Conservation (phyloP, 2,797 vertebrate genomes). For the Sebastes trivittatus region DNA sequence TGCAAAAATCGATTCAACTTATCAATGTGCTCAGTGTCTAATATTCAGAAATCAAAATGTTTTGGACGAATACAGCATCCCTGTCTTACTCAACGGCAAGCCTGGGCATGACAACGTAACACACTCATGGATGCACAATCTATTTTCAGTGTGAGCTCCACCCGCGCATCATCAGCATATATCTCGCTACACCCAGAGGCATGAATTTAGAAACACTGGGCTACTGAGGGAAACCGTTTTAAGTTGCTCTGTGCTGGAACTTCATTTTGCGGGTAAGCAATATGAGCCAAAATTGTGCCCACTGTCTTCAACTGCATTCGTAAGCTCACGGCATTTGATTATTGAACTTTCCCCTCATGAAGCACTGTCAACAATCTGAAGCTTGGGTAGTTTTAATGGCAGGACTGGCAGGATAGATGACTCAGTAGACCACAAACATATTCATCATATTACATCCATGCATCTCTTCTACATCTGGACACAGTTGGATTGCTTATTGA, state of each 20-base stretch:
- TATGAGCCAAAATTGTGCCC: not conserved
- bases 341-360: not conserved
- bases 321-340: not conserved
- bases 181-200: not conserved
- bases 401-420: not conserved
- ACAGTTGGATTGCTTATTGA: constrained; percentile 24
- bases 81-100: not conserved
- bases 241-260: not conserved
- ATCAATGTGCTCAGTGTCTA: not conserved
- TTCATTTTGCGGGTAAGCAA: not conserved
- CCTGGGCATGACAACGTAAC: not conserved
- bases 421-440: constrained; percentile 3
- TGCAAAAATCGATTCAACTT: not conserved
- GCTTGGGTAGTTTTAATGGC: not conserved
- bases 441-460: not conserved
- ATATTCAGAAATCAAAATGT: not conserved
- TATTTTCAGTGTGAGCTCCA: not conserved
- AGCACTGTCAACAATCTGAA: not conserved
- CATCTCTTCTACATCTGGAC: not conserved
- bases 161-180: not conserved
- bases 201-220: not conserved
- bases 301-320: not conserved
- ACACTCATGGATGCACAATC: not conserved
- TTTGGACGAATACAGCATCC: not conserved
- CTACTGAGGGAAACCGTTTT: not conserved